Evolutionary conservation across 2,888 invertebrate species (phyloP), one percentile per base, ranked within the genome.

Genomic region (Hypomecis punctinalis): DNA sequence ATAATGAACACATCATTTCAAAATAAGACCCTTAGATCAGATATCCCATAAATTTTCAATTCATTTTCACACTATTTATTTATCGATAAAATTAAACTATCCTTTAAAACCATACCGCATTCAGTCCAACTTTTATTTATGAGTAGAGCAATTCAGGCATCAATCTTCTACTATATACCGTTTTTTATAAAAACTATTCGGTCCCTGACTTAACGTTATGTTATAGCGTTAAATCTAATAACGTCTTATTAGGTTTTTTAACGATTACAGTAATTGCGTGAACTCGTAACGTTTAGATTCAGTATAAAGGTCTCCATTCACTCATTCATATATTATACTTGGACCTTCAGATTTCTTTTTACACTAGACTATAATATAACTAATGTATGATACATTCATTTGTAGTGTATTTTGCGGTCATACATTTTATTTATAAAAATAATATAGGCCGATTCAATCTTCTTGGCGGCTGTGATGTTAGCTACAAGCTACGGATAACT

Each of bases 241-340:
- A 47, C 59, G 51, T 55, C 64, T 64, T 60, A 64, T 64, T 64
- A 71, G 68, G 67, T 69, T 67, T 74, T 52, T 67, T 72, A 72
- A 73, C 72, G 70, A 75, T 78, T 67, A 73, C 46, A 62, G 55
- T 74, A 70, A 77, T 77, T 70, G 69, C 72, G 61, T 60, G 66
- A 63, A 61, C 56, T 40, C 51, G 64, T 68, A 71, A 75, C 71
- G 67, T 71, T 69, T 64, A 70, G 66, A 76, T 73, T 45, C 13
- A 33, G 33, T 57, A 49, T 60, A 61, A 58, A 61, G 66, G 63
- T 63, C 59, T 59, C 54, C 63, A n/a, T 48, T 59, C 63, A 63
- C 59, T 59, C n/a, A 11, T 39, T 13, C 23, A 23, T 23, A 23
- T 23, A 23, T 23, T 23, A 23, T 23, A 23, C 23, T 23, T 53